A percentile compares a stretch with the other conserved stretches of the same genome.
phyloP scores from a whole-genome alignment of 1,140 invertebrate species.

The Hydropsyche tenuis region DNA sequence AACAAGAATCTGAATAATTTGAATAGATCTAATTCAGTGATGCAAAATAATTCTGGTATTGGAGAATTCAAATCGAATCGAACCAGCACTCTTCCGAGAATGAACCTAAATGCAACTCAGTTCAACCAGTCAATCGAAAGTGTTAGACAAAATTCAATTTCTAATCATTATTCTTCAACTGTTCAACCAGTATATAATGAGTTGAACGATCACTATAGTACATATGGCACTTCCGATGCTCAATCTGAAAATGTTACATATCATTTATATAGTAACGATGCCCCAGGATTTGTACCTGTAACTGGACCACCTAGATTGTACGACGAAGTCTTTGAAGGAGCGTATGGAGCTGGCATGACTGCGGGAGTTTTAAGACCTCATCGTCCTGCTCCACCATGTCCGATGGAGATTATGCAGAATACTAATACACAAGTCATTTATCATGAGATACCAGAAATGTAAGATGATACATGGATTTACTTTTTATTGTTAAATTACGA shows the following conservation, averaged over 20 bases:
- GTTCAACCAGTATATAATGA: slow-evolving; percentile 47
- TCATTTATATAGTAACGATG: slow-evolving; percentile 47
- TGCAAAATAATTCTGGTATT: slow-evolving; percentile 41
- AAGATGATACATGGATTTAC: slow-evolving; percentile 30
- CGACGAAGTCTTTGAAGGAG: slow-evolving; percentile 47
- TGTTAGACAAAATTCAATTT: slow-evolving; percentile 25
- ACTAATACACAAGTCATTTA: slow-evolving; percentile 35
- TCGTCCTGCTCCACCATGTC: slow-evolving; percentile 47
- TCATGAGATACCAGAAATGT: slow-evolving; percentile 47
- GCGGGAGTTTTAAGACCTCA: slow-evolving; percentile 39
- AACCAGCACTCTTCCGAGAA: slow-evolving; percentile 42
- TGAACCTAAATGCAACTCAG: slow-evolving; percentile 7
- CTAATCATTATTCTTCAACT: slow-evolving; percentile 41
- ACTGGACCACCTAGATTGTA: slow-evolving; percentile 37
- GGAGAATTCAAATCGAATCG: slow-evolving; percentile 49
- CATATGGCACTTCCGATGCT: slow-evolving; percentile 32
- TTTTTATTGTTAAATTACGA: too few species aligned
- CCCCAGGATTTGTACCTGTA: slow-evolving; percentile 25
- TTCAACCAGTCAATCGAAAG: slow-evolving; percentile 31
- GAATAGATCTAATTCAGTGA: slow-evolving; percentile 40
- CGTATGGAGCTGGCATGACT: slow-evolving; percentile 32
- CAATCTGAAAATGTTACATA: slow-evolving; percentile 23
- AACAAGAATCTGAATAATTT: slow-evolving; percentile 38
- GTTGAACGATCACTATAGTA: slow-evolving; percentile 46
- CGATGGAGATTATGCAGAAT: slow-evolving; percentile 42